phyloP scores from a whole-genome alignment of 2,797 vertebrate species.

The Lerista edwardsae region DNA sequence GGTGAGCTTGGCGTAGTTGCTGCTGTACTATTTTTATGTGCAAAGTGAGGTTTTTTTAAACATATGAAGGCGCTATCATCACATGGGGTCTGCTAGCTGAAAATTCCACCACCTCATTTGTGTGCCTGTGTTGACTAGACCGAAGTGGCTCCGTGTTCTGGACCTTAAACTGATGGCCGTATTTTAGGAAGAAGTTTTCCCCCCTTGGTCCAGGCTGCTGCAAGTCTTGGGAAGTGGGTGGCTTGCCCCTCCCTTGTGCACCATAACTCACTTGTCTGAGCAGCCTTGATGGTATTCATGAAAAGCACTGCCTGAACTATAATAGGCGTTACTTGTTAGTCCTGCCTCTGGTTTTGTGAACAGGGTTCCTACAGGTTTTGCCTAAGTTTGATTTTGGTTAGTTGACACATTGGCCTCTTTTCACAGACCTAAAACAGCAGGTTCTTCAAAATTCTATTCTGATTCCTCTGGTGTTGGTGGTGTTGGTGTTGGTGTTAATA shows the following conservation, averaged over 20 bases:
- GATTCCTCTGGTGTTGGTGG: no score
- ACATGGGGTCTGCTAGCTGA: not conserved
- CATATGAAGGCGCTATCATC: not conserved
- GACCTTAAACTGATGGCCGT: not conserved
- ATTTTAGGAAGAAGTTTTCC: not conserved
- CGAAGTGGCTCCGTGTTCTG: no score
- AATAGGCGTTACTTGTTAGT: no score
- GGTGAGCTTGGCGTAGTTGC: not conserved
- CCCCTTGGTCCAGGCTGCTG: not conserved
- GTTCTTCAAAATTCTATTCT: not conserved
- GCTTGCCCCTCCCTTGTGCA: not conserved
- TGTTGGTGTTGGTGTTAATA: no score
- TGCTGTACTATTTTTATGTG: not conserved
- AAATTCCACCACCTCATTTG: no score
- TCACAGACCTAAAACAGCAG: not conserved
- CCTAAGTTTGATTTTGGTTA: not conserved
- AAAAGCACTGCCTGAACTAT: not conserved
- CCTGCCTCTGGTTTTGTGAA: not conserved
- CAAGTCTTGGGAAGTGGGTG: no score
- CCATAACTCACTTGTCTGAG: not conserved
- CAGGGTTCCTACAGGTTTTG: not conserved
- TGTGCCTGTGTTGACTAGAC: no score
- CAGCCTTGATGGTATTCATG: not conserved
- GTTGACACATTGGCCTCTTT: not conserved
- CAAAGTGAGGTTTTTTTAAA: not conserved